Evolutionary conservation across 2,888 invertebrate species (phyloP).

Genomic region (Eilema griseolum): DNA sequence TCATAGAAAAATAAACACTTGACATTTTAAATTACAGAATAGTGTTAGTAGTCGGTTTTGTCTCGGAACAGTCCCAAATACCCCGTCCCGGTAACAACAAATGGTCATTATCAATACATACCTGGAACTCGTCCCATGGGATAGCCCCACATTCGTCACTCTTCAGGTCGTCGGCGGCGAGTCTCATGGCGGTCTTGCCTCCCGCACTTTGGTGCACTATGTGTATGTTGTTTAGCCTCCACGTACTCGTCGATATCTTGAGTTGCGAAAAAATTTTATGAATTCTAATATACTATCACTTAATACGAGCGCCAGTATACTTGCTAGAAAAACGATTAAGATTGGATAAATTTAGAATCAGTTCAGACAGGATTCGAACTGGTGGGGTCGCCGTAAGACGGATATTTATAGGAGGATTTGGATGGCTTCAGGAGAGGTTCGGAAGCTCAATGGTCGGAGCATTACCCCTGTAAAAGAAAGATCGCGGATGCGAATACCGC

Average conservation of each 20-base stretch:
- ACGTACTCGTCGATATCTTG: slow-evolving; percentile 89
- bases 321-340: too few species aligned
- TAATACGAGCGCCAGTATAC: too few species aligned
- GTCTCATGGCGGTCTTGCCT: slow-evolving; percentile 64
- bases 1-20: neutral
- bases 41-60: neutral
- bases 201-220: slow-evolving; percentile 70
- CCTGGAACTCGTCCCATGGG: slow-evolving; percentile 98
- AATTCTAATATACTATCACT: neutral
- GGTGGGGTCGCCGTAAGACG: too few species aligned
- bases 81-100: neutral
- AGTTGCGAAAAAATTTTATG: neutral
- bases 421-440: too few species aligned
- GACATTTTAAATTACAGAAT: neutral
- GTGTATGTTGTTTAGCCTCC: slow-evolving; percentile 80
- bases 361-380: too few species aligned
- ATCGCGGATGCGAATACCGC: too few species aligned
- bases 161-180: slow-evolving; percentile 87
- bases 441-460: too few species aligned
- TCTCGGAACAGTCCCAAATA: slow-evolving; percentile 7
- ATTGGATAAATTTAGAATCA: too few species aligned
- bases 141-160: slow-evolving; percentile 95
- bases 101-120: slow-evolving; percentile 65
- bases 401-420: too few species aligned
- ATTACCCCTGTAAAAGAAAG: too few species aligned